Evolutionary conservation across 2,113 vertebrate genomes (phyloP).

Genomic region (Oncorhynchus gorbuscha): DNA sequence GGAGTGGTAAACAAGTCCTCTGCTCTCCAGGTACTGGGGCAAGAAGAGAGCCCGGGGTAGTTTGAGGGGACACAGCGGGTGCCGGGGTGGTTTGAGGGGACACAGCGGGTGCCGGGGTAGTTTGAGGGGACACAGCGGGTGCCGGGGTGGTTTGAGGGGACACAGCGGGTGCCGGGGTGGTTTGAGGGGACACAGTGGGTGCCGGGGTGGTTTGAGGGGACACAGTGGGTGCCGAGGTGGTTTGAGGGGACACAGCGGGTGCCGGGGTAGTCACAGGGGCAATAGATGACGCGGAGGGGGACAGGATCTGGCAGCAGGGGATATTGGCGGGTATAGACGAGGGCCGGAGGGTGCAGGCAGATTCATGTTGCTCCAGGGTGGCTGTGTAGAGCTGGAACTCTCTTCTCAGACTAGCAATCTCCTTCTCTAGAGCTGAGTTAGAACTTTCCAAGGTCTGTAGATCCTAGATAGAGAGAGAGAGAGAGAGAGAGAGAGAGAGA

Average conservation of each 20-base stretch:
- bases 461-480: conserved; percentile 61
- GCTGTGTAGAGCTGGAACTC: conserved; percentile 39
- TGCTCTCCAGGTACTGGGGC: too few species aligned
- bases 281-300: conserved; percentile 1
- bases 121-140: not conserved
- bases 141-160: not conserved
- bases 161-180: not conserved
- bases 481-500: not conserved
- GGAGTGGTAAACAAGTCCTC: too few species aligned
- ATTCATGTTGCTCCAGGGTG: conserved; percentile 61
- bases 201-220: not conserved
- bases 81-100: not conserved
- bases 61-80: not conserved
- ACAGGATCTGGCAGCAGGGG: not conserved
- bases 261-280: not conserved
- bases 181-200: too few species aligned
- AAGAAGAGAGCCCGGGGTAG: not conserved
- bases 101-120: not conserved
- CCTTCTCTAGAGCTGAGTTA: too few species aligned
- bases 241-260: too few species aligned
- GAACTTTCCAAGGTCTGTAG: conserved; percentile 72
- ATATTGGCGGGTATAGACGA: not conserved
- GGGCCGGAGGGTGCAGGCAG: conserved; percentile 46
- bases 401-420: too few species aligned
- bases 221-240: not conserved